These are phyloP conservation scores for Psylliodes chrysocephalus DNA, from an alignment of 2,888 invertebrate species.

Conservation along the genomic window DNA sequence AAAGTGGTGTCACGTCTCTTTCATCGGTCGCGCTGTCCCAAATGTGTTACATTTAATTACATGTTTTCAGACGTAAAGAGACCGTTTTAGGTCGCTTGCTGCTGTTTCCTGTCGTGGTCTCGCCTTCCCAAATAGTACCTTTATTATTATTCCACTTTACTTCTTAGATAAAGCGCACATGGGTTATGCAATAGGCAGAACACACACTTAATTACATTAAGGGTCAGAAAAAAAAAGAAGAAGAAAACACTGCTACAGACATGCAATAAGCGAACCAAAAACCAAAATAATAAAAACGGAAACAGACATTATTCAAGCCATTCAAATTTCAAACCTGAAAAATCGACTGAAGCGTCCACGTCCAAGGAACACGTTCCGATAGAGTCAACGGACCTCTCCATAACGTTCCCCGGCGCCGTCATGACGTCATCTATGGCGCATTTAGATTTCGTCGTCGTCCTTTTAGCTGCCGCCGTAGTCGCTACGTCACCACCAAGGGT, in stretches of 20 bases:
- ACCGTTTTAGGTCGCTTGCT: too few species aligned
- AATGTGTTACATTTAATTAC: too few species aligned
- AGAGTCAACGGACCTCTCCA: conserved; percentile 84
- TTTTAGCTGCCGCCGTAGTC: conserved; percentile 4
- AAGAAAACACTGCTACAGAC: not conserved
- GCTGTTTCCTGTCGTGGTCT: too few species aligned
- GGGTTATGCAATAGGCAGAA: too few species aligned
- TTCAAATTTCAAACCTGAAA: conserved; percentile 71
- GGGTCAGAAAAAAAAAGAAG: conserved; percentile 8
- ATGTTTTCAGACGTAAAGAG: too few species aligned
- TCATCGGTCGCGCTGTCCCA: too few species aligned
- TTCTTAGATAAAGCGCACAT: too few species aligned
- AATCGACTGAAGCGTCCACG: conserved; percentile 80
- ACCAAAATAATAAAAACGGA: conserved; percentile 26
- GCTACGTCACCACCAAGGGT: conserved; percentile 3
- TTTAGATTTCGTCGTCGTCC: conserved; percentile 15
- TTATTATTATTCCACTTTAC: too few species aligned
- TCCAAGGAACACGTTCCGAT: conserved; percentile 89
- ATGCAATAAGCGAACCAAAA: not conserved
- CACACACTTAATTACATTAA: too few species aligned
- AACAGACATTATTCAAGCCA: conserved; percentile 28
- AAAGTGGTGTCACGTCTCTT: too few species aligned
- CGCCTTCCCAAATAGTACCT: too few species aligned
- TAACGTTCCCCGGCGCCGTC: conserved; percentile 62
- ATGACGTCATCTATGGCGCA: conserved; percentile 16